phyloP scores from a whole-genome alignment of 2,113 vertebrate genomes.

The Apeltes quadracus region DNA sequence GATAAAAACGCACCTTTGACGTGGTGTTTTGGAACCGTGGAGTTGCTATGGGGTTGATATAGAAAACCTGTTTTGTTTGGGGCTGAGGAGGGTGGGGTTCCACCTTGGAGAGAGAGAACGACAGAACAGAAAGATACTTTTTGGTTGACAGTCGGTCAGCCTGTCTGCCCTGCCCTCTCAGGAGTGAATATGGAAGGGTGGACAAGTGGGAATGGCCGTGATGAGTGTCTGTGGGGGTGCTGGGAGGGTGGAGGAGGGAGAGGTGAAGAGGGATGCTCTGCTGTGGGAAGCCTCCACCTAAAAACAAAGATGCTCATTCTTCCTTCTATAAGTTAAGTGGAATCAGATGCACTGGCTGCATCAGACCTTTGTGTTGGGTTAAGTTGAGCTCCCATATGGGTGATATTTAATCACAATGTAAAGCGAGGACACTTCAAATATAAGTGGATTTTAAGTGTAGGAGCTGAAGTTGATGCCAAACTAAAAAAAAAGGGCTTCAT shows the following conservation, averaged over 20 bases:
- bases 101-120: slow-evolving; percentile 84
- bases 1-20: slow-evolving; percentile 83
- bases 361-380: slow-evolving; percentile 20
- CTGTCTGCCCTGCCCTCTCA: slow-evolving; percentile 71
- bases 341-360: slow-evolving; percentile 16
- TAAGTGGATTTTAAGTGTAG: slow-evolving; percentile 39
- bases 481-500: slow-evolving; percentile 35
- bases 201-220: slow-evolving; percentile 73
- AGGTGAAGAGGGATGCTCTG: background rate
- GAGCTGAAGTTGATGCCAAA: slow-evolving; percentile 43
- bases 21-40: slow-evolving; percentile 85
- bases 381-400: slow-evolving; percentile 30
- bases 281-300: slow-evolving; percentile 35
- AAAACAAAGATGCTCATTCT: slow-evolving; percentile 31
- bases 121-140: slow-evolving; percentile 80
- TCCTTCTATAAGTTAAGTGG: background rate
- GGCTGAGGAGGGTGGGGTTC: slow-evolving; percentile 85
- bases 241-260: background rate
- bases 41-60: slow-evolving; percentile 87
- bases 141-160: slow-evolving; percentile 75
- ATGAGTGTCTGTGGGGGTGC: slow-evolving; percentile 47
- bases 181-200: slow-evolving; percentile 74
- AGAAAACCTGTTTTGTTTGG: slow-evolving; percentile 88
- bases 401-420: slow-evolving; percentile 41
- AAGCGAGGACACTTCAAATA: slow-evolving; percentile 23